Evolutionary conservation across 1,140 invertebrate species (phyloP).

Genomic region (Neelides sp.): DNA sequence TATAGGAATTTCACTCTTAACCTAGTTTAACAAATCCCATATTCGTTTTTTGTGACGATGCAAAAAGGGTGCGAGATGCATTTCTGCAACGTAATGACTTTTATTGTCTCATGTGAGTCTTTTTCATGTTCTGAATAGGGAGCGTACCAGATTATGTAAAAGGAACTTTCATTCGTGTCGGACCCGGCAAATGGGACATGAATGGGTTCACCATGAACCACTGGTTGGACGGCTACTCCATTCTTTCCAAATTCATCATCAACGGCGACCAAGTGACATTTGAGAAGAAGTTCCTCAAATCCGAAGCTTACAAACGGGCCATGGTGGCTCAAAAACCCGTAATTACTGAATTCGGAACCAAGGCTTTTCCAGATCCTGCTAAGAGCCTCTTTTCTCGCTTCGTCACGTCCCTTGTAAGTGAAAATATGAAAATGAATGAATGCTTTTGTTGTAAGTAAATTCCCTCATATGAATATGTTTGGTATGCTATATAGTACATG

Average conservation of each 20-base stretch:
- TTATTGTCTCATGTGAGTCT: no score
- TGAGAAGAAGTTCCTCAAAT: constrained; percentile 34
- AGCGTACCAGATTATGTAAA: constrained; percentile 23
- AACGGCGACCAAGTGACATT: constrained; percentile 32
- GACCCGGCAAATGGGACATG: constrained; percentile 16
- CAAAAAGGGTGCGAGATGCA: no score
- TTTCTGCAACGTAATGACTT: no score
- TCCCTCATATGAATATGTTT: neutral
- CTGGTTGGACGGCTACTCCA: constrained; percentile 10
- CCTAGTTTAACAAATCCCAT: no score
- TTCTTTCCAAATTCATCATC: constrained; percentile 34
- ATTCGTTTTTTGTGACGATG: no score
- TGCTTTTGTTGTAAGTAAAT: neutral
- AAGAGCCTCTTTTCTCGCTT: constrained; percentile 36
- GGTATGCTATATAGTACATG: neutral
- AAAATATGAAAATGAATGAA: neutral
- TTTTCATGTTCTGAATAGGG: no score
- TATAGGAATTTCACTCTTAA: no score
- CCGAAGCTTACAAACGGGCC: constrained; percentile 36
- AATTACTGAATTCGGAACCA: constrained; percentile 38
- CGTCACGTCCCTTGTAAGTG: constrained; percentile 32
- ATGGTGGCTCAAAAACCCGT: constrained; percentile 33
- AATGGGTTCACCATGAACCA: constrained; percentile 13
- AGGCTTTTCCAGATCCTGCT: constrained; percentile 35
- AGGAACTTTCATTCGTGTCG: constrained; percentile 25